Percentiles rank a stretch among this genome's conserved stretches.
Evolutionary conservation across 2,797 vertebrate species (phyloP).

Genomic region (Parauchenoglanis punctatus): DNA sequence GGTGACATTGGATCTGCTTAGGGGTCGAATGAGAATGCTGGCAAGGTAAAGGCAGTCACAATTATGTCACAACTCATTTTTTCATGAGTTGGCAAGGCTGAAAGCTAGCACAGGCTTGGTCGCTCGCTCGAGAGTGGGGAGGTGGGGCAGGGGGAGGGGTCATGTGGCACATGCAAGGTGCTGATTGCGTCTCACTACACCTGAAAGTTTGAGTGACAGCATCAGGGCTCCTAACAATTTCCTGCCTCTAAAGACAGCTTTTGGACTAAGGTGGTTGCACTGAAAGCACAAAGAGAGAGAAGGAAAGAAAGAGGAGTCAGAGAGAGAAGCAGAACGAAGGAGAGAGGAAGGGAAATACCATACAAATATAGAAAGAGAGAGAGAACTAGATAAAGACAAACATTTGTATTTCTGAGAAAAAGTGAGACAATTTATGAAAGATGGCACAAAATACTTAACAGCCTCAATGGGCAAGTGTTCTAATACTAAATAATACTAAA

Average conservation of each 20-base stretch:
- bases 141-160: conserved; percentile 48
- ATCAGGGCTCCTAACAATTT: conserved; percentile 86
- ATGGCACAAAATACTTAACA: conserved; percentile 27
- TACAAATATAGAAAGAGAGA: conserved; percentile 25
- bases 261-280: conserved; percentile 90
- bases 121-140: conserved; percentile 48
- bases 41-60: conserved; percentile 61
- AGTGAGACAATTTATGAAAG: conserved; percentile 46
- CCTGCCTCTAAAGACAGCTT: conserved; percentile 89
- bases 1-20: conserved; percentile 76
- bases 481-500: background rate
- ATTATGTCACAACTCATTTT: conserved; percentile 69
- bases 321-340: conserved; percentile 38
- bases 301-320: conserved; percentile 58
- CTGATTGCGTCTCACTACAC: conserved; percentile 85
- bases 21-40: conserved; percentile 67
- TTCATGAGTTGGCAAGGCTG: conserved; percentile 71
- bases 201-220: conserved; percentile 87
- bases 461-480: background rate
- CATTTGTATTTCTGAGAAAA: conserved; percentile 21
- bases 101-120: conserved; percentile 58
- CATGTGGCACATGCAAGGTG: conserved; percentile 87
- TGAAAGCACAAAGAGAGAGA: conserved; percentile 93
- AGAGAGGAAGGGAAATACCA: conserved; percentile 54
- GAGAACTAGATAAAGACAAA: conserved; percentile 21